A percentile compares a stretch with the other conserved stretches of the same genome.
These are phyloP conservation scores for Amiota mariae DNA, from an alignment of 2,888 invertebrate species.

Conservation along the genomic window DNA sequence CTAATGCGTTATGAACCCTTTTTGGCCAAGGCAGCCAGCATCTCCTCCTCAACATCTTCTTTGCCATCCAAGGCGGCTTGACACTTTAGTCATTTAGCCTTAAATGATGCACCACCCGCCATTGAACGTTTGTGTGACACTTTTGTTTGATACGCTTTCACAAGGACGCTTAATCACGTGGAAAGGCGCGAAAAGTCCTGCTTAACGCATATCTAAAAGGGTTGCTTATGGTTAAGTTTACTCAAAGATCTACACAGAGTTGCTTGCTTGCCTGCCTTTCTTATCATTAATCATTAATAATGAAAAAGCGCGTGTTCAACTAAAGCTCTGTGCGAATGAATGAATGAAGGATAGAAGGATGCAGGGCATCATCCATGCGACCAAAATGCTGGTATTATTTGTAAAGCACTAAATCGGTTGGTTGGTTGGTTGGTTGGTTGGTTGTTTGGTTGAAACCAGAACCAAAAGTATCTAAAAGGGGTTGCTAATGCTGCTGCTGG, in stretches of 20 bases:
- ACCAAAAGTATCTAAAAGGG: constrained; percentile 40
- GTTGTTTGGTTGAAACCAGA: not conserved
- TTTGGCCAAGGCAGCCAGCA: not conserved
- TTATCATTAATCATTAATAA: constrained; percentile 73
- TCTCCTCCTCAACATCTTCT: too few relatives aligned
- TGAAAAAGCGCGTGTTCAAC: constrained; percentile 58
- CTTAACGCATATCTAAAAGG: constrained; percentile 65
- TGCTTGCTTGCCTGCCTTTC: constrained; percentile 48
- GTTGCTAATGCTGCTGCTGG: constrained; percentile 41
- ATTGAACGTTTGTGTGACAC: not conserved
- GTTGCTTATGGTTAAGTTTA: constrained; percentile 43
- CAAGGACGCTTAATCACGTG: constrained; percentile 67
- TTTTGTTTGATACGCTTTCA: constrained; percentile 51
- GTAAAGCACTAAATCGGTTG: constrained; percentile 15
- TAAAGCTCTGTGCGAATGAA: constrained; percentile 49
- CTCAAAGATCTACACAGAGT: constrained; percentile 46
- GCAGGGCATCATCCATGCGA: constrained; percentile 58
- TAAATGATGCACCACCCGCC: not conserved
- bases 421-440: too few relatives aligned
- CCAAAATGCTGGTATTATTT: constrained; percentile 65
- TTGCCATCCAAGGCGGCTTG: not conserved
- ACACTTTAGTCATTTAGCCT: constrained; percentile 28
- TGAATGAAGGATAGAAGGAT: not conserved
- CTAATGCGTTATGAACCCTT: constrained; percentile 24
- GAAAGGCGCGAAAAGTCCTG: constrained; percentile 73